Evolutionary conservation across 2,797 vertebrate genomes (phyloP), one percentile per base, ranked within the genome.

Genomic region (Caiman crocodilus): DNA sequence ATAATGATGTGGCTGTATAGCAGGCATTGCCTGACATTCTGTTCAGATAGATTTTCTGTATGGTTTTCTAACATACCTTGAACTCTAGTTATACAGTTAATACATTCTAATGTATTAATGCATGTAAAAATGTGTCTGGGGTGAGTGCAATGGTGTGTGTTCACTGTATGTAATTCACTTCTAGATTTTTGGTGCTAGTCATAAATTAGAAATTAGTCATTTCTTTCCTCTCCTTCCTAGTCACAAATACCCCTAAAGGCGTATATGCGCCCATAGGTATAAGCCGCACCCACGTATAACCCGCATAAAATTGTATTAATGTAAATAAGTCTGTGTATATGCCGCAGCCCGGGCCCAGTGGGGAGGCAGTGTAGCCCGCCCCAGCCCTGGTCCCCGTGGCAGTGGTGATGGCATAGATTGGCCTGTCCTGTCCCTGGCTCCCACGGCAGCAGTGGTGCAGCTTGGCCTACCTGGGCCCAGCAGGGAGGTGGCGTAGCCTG

Each of bases 51-150:
- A 0, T 92, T 92, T 96, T 95, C 87, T 92, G 90, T 92, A 85
- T 76, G 64, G 42, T 76, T 89, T 65, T 87, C 20, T 93, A 93
- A 94, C 80, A 91, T 85, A 95, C 84, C 87, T 90, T 91, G 57
- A 94, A 73, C 92, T 90, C 75, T 87, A 95, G 60, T 76, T 85
- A 93, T 96, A 93, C 96, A 76, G 95, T 77, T 96, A 96, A 97
- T 96, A 94, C 94, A 97, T 94, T 96, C 88, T 91, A 96, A 94
- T 93, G 73, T 86, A 69, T 87, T 73, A 87, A 94, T 87, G 77
- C 81, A 88, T 59, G 76, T 92, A 30, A 60, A 85, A 85, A 80
- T 82, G 75, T 90, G 30, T 73, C 88, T 50, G 95, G 94, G 95
- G 94, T 93, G 89, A 96, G 58, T 76, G 80, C 84, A 90, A 87